Evolutionary conservation across 2,888 invertebrate species (phyloP).

Genomic region (Dioctria linearis): DNA sequence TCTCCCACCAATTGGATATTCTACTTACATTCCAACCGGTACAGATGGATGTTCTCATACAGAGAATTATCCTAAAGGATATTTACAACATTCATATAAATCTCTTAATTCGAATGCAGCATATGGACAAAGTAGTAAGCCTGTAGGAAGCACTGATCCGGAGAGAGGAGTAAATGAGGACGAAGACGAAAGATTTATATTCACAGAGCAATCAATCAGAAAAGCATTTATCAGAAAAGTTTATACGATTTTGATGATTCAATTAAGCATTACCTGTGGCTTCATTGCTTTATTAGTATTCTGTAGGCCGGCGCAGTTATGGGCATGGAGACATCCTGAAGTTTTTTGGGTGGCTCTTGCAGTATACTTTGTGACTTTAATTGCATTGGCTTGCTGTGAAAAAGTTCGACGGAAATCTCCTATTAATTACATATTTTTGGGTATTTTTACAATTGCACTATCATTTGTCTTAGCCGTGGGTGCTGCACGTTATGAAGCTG

Average conservation of each 20-base stretch:
- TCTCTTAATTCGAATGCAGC: conserved; percentile 57
- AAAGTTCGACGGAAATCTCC: conserved; percentile 87
- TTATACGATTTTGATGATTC: conserved; percentile 73
- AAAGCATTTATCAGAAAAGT: conserved; percentile 70
- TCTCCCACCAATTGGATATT: conserved; percentile 60
- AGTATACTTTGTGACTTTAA: conserved; percentile 81
- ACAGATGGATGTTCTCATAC: conserved; percentile 58
- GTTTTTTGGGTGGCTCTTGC: conserved; percentile 80
- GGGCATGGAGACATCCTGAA: conserved; percentile 74
- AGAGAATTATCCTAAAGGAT: conserved; percentile 66
- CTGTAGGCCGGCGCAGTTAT: conserved; percentile 76
- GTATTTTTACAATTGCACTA: conserved; percentile 87
- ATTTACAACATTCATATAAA: conserved; percentile 67
- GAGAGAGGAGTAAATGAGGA: conserved; percentile 63
- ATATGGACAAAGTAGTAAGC: conserved; percentile 49
- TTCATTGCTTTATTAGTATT: conserved; percentile 85
- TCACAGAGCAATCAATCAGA: conserved; percentile 69
- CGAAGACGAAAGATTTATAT: conserved; percentile 68
- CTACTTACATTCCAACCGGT: background rate
- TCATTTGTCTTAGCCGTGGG: conserved; percentile 84
- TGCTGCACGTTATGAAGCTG: conserved; percentile 76
- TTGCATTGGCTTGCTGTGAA: conserved; percentile 90
- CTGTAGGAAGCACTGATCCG: conserved; percentile 69
- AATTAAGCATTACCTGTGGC: conserved; percentile 83
- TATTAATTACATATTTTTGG: conserved; percentile 89